A percentile compares a stretch with the other conserved stretches of the same genome.
Conservation (phyloP, 2,797 vertebrate genomes). For the Thripadectes ignobilis region DNA sequence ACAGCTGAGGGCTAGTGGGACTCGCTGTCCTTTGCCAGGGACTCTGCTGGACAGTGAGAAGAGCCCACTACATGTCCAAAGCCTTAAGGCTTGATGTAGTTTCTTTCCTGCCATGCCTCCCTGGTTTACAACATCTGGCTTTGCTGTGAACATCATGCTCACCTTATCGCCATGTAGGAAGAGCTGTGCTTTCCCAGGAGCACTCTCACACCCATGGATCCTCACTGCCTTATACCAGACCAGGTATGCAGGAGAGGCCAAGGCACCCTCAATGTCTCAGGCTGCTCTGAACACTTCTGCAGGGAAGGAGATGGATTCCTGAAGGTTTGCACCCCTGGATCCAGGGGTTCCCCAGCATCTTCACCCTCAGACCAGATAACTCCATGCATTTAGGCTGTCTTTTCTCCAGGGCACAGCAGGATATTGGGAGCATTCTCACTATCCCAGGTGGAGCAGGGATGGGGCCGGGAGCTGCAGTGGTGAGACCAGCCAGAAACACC, state of each 20-base stretch:
- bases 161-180: not conserved
- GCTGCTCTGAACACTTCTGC: not conserved
- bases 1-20: not conserved
- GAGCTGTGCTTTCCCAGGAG: not conserved
- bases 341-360: not conserved
- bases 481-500: not conserved
- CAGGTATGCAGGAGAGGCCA: fast-evolving
- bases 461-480: fast-evolving
- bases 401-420: fast-evolving
- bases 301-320: not conserved
- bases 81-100: not conserved
- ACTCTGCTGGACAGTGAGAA: fast-evolving
- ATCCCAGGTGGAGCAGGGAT: fast-evolving
- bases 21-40: fast-evolving
- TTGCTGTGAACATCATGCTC: not conserved
- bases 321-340: not conserved
- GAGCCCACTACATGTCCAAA: not conserved
- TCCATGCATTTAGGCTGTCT: not conserved
- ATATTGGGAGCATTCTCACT: fast-evolving
- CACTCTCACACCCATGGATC: not conserved
- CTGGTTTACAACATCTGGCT: not conserved
- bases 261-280: not conserved
- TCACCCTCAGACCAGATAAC: not conserved
- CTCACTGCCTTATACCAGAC: not conserved
- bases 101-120: not conserved